A percentile compares a stretch with the other conserved stretches of the same genome.
phyloP scores from a whole-genome alignment of 2,797 vertebrate species.

The Sebastes cheni region DNA sequence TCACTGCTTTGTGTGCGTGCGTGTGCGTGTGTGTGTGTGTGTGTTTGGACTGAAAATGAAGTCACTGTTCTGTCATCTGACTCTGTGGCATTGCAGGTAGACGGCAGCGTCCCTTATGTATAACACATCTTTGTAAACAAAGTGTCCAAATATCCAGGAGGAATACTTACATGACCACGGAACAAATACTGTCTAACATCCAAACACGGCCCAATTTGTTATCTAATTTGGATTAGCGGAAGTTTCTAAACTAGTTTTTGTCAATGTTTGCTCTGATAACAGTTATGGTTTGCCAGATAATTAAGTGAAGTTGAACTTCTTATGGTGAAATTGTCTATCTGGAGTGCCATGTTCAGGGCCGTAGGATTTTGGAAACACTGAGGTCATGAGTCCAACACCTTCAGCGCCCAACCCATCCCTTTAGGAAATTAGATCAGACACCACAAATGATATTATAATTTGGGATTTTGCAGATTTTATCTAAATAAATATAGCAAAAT shows the following conservation, averaged over 20 bases:
- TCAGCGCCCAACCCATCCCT: background rate
- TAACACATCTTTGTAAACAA: constrained; percentile 1
- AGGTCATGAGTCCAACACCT: constrained; percentile 17
- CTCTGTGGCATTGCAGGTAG: constrained; percentile 33
- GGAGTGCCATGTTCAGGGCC: constrained; percentile 12
- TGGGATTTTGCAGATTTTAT: background rate
- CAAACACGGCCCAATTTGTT: background rate
- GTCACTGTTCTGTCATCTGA: constrained; percentile 35
- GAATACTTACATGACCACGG: background rate
- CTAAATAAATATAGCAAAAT: too few species aligned
- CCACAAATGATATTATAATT: background rate
- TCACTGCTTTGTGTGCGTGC: constrained; percentile 41
- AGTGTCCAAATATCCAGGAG: background rate
- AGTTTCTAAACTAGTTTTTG: background rate
- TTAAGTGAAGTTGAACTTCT: constrained; percentile 18
- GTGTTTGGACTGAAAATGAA: constrained; percentile 37
- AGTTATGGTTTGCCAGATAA: background rate
- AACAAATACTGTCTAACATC: background rate
- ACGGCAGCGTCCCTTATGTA: background rate
- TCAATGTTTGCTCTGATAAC: constrained; percentile 7
- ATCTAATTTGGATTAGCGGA: background rate
- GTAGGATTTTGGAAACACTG: constrained; percentile 20
- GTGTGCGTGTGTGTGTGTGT: constrained; percentile 8
- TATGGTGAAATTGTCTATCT: constrained; percentile 28
- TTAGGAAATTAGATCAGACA: background rate